Percentiles rank a stretch among this genome's conserved stretches.
phyloP scores from a whole-genome alignment of 1,140 invertebrate genomes.

The Tribolium castaneum region DNA sequence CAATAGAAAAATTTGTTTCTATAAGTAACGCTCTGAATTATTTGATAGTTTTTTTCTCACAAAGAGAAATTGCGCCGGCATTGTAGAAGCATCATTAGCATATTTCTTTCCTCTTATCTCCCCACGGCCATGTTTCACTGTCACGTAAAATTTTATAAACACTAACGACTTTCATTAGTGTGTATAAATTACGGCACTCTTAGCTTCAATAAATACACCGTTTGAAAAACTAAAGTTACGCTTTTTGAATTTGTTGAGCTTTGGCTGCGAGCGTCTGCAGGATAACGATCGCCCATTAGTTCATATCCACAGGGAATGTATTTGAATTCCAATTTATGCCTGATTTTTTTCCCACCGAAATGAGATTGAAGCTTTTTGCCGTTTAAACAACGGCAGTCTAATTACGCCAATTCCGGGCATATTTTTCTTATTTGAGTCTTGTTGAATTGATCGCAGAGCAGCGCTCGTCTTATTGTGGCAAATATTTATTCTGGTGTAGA shows the following conservation, averaged over 20 bases:
- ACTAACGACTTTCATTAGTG: not conserved
- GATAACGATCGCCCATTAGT: slow-evolving; percentile 47
- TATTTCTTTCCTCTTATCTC: not conserved
- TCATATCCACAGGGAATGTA: slow-evolving; percentile 42
- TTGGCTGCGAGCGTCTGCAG: slow-evolving; percentile 26
- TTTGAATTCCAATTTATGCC: slow-evolving; percentile 46
- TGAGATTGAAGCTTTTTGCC: not conserved
- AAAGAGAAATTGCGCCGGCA: not conserved
- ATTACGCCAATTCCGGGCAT: no score
- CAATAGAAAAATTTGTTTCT: not conserved
- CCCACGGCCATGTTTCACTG: not conserved
- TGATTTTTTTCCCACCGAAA: slow-evolving; percentile 21
- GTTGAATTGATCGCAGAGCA: not conserved
- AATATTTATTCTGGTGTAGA: slow-evolving; percentile 8
- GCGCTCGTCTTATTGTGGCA: not conserved
- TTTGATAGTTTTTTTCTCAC: not conserved
- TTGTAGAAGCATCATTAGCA: not conserved
- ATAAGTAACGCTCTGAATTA: not conserved
- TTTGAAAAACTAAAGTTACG: slow-evolving; percentile 15
- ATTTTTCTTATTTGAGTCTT: not conserved
- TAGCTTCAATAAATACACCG: not conserved
- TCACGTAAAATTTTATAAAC: not conserved
- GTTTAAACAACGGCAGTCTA: not conserved
- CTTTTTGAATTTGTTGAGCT: slow-evolving; percentile 27
- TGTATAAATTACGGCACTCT: no score